Evolutionary conservation across 2,888 invertebrate genomes (phyloP).

Genomic region (Crepidodera aurea): DNA sequence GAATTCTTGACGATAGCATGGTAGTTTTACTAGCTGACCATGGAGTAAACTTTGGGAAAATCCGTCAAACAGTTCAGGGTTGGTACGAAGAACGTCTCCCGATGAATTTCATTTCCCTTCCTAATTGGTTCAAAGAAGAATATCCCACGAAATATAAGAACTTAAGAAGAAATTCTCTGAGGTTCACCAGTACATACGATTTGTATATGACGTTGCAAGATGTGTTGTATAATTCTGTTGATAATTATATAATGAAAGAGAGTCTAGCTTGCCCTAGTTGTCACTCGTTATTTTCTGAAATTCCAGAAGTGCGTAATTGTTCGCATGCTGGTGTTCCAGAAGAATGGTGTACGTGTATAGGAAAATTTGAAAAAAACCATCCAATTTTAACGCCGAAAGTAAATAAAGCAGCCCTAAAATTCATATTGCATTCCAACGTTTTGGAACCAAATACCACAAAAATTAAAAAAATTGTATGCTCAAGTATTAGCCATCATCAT

Average conservation of each 20-base stretch:
- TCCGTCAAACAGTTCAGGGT: conserved; percentile 72
- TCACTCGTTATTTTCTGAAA: conserved; percentile 67
- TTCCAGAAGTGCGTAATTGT: conserved; percentile 70
- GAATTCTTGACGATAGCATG: conserved; percentile 72
- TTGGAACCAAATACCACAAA: not conserved
- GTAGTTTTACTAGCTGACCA: conserved; percentile 82
- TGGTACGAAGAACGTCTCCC: conserved; percentile 84
- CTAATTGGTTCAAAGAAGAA: conserved; percentile 67
- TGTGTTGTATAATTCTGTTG: conserved; percentile 65
- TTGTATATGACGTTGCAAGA: conserved; percentile 77
- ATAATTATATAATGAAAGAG: conserved; percentile 47
- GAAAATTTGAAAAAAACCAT: conserved; percentile 30
- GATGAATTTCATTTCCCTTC: conserved; percentile 74
- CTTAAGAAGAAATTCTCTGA: conserved; percentile 69
- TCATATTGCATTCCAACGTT: conserved; percentile 13
- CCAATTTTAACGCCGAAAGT: conserved; percentile 12
- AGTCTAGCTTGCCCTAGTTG: conserved; percentile 72
- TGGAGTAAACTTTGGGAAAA: conserved; percentile 78
- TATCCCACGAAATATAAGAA: conserved; percentile 67
- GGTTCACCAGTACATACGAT: conserved; percentile 80
- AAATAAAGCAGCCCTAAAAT: conserved; percentile 11
- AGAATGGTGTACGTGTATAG: conserved; percentile 37
- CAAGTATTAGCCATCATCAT: conserved; percentile 21
- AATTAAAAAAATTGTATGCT: conserved; percentile 17
- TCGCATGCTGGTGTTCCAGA: conserved; percentile 64